Conservation (phyloP, 92 coral and sea anemone genomes). For the Siderastrea siderea region DNA sequence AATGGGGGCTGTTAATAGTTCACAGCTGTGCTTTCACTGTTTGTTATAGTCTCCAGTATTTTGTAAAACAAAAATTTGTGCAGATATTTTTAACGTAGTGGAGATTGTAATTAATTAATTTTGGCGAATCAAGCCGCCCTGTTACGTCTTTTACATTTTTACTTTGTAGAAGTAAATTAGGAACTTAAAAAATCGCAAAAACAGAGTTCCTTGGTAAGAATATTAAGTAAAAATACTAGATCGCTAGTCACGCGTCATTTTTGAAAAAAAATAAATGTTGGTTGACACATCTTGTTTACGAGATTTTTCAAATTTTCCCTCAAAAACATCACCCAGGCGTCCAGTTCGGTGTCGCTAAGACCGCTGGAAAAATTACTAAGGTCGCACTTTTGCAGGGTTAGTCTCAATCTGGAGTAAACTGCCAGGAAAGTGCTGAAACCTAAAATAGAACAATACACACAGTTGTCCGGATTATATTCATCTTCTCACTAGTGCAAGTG, state of each 20-base stretch:
- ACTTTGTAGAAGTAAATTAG: background rate
- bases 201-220: background rate
- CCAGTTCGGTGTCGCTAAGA: too few species aligned
- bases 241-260: background rate
- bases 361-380: too few species aligned
- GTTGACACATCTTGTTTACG: background rate
- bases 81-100: background rate
- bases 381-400: too few species aligned
- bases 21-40: background rate
- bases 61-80: background rate
- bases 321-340: too few species aligned
- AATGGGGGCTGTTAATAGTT: too few species aligned
- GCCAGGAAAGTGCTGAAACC: too few species aligned
- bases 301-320: too few species aligned
- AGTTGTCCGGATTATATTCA: too few species aligned
- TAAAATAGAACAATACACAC: too few species aligned
- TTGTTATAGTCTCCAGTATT: background rate
- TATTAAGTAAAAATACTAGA: too few species aligned
- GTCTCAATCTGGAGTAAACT: too few species aligned
- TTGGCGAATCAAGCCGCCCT: background rate
- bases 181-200: background rate
- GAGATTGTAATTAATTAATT: background rate
- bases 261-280: background rate
- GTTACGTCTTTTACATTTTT: background rate
- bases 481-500: too few species aligned